phyloP scores from a whole-genome alignment of 2,797 vertebrate genomes.

The Alauda arvensis region DNA sequence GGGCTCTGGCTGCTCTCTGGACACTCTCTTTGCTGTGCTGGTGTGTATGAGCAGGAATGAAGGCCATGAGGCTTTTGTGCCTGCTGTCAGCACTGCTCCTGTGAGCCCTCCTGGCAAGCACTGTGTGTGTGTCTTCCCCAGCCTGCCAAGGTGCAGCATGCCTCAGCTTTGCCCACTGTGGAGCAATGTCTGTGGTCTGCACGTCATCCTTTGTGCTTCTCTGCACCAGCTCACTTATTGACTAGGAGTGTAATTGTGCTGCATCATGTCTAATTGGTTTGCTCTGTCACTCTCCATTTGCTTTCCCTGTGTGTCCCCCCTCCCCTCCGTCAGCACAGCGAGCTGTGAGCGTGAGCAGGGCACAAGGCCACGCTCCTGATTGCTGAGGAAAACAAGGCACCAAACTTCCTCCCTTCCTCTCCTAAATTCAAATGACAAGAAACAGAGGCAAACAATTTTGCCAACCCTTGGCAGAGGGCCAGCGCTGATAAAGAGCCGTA shows the following conservation, averaged over 20 bases:
- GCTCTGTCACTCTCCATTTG: constrained; percentile 29
- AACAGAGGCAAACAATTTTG: constrained; percentile 65
- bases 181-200: not conserved
- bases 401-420: constrained; percentile 55
- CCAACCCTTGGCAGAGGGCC: constrained; percentile 54
- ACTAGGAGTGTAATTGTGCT: constrained; percentile 20
- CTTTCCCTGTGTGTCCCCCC: not conserved
- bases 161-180: not conserved
- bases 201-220: not conserved
- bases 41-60: not conserved
- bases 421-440: constrained; percentile 62
- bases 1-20: not conserved
- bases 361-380: not conserved
- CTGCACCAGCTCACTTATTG: not conserved
- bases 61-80: not conserved
- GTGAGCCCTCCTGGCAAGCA: not conserved
- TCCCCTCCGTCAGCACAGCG: not conserved
- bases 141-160: not conserved
- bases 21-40: not conserved
- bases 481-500: constrained; percentile 59
- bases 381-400: constrained; percentile 26
- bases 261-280: constrained; percentile 33
- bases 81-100: not conserved
- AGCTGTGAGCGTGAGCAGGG: not conserved
- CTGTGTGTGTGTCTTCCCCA: rapidly evolving